phyloP scores from a whole-genome alignment of 2,888 invertebrate species.

The Sinelater perroti region DNA sequence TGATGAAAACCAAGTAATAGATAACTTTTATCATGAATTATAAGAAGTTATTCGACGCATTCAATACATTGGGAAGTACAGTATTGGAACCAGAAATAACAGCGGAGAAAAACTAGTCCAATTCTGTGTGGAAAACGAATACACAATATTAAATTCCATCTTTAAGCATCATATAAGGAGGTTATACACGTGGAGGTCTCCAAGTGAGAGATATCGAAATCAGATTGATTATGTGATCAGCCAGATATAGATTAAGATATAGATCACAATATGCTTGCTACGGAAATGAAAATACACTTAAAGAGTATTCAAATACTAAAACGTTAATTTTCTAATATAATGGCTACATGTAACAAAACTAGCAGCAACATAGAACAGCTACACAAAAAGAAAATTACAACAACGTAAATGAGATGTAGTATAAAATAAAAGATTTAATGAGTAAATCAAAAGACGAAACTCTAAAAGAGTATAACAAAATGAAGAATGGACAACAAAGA shows the following conservation, averaged over 20 bases:
- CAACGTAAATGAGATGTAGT: background rate
- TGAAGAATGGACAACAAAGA: background rate
- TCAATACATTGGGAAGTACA: background rate
- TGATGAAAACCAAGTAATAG: no score
- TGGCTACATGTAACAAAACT: no score
- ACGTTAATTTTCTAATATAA: no score
- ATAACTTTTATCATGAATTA: no score
- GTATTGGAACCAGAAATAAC: background rate
- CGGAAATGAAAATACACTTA: background rate
- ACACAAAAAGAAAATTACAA: conserved; percentile 1
- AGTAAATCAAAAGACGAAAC: background rate
- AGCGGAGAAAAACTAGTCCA: background rate
- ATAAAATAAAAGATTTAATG: background rate
- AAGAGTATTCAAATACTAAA: no score
- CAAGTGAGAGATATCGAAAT: background rate
- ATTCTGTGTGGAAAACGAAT: background rate
- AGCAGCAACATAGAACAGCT: no score
- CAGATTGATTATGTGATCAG: background rate
- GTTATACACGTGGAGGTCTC: background rate
- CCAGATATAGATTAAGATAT: background rate
- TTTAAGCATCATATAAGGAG: conserved; percentile 1
- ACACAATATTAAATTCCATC: background rate
- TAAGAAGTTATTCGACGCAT: no score
- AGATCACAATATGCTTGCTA: background rate
- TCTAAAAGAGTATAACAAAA: background rate